Percentiles rank a stretch among this genome's conserved stretches.
Conservation (phyloP, 2,888 invertebrate genomes). For the Scaptomyza parva region DNA sequence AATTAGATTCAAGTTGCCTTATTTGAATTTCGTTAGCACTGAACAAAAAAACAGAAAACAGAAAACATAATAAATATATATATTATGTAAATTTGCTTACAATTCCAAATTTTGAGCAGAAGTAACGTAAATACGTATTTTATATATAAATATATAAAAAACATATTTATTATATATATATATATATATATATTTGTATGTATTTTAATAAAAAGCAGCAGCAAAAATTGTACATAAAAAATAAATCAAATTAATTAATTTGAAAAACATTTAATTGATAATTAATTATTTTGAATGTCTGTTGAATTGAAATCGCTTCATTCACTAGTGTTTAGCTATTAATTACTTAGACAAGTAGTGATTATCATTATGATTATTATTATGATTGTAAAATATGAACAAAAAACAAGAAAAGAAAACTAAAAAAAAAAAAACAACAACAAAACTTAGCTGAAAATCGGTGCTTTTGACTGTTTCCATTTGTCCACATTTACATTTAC, state of each 20-base stretch:
- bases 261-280: conserved; percentile 32
- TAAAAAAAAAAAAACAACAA: conserved; percentile 34
- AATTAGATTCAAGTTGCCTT: conserved; percentile 81
- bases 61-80: conserved; percentile 26
- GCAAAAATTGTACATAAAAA: conserved; percentile 39
- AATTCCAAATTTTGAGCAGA: conserved; percentile 56
- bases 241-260: conserved; percentile 16
- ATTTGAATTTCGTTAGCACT: conserved; percentile 80
- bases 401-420: conserved; percentile 57
- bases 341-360: conserved; percentile 67
- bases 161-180: conserved; percentile 64
- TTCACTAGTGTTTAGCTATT: conserved; percentile 46
- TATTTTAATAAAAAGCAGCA: conserved; percentile 59
- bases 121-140: conserved; percentile 59
- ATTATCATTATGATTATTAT: conserved; percentile 64
- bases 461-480: conserved; percentile 85
- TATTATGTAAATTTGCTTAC: conserved; percentile 45
- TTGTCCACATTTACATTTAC: conserved; percentile 83
- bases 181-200: conserved; percentile 68
- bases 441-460: conserved; percentile 85
- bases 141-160: conserved; percentile 70
- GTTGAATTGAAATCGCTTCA: conserved; percentile 44
- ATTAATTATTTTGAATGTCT: conserved; percentile 26
- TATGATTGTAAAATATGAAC: conserved; percentile 65
- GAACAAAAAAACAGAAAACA: conserved; percentile 29